Base-by-base conservation (phyloP, 2,888 invertebrate genomes). In the Cryptocephalus primarius region DNA sequence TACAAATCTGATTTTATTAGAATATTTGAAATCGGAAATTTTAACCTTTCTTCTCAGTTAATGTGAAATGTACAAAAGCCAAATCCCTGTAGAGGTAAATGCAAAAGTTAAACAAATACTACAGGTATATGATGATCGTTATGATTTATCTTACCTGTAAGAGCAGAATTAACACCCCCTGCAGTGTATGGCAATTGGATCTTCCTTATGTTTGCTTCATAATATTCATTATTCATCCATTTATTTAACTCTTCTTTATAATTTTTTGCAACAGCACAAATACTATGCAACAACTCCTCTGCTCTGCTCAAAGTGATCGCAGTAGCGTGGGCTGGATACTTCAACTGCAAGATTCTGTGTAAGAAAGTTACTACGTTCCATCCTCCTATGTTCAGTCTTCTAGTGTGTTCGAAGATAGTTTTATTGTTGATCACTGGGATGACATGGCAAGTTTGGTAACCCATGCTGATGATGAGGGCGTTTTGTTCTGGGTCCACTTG, bases 321-420 rank as follows among this genome's bases (percentile, higher is more conserved):
- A 64, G 86, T 86, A 1, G 88, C 79, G 70, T 94, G 94, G 1
- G 87, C 88, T 0, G 95, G 93, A 69, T 94, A 94, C 66, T 94
- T 94, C 36, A 95, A 75, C 70, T 95, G 94, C 36, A 95, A 74
- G 42, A 94, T 74, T 50, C 90, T 79, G 67, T 91, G 90, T 65
- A 95, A 75, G 65, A 88, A 94, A 36, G 77, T 78, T 48, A 85
- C 83, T 56, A 94, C 80, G 68, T 93, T 90, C 64, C 80, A 85
- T 32, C 94, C 94, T 60, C 90, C 90, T 48, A 50, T 75, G 71
- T 92, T 92, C 42, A 95, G 82, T 53, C 94, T 78, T 39, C 91
- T 79, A 12, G 84, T 77, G 65, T 85, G 81, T 36, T 76, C 75
- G 46, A 79, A 72, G 60, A 86, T 80, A 32, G 87, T 77, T 61